Evolutionary conservation across 2,113 vertebrate species (phyloP), one percentile per base, ranked within the genome.

Genomic region (Nibea coibor): DNA sequence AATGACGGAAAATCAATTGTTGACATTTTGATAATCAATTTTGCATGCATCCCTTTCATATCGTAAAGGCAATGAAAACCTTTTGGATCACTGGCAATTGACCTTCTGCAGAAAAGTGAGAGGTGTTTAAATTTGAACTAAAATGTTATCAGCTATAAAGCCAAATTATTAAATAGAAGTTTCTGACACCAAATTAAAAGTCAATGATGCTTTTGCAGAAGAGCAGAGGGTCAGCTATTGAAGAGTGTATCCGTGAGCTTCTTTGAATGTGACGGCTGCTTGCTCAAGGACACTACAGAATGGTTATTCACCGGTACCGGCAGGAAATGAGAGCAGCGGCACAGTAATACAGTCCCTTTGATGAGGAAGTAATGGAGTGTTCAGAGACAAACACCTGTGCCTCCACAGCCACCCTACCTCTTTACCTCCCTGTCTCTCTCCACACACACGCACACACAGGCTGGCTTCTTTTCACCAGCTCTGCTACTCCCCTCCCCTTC

Each of bases 311-410:
- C 35, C 71, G 78, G 72, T 28, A 35, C 69, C 56, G 80, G 66
- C 59, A 73, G 80, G 79, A 87, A 83, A 81, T 79, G 75, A 84
- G 77, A 78, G 73, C 78, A 12, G 56, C 39, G 47, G 74, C 15
- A 17, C 72, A 48, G 82, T 87, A 91, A 90, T 85, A 72, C 82
- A 70, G 57, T 72, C 83, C 53, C 76, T 91, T 83, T 93, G 89
- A 91, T 88, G 83, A 90, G 86, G 87, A 87, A 84, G 86, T 88
- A 88, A 91, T 88, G 80, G 84, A 86, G 81, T 89, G 83, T 89
- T 87, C 78, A 88, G 75, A 90, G 85, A 86, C 78, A 39, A 83
- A 89, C 92, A 93, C 93, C 93, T 94, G 89, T 92, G 88, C 71
- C 87, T 91, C 71, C 26, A 74, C 66, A 85, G 78, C 82, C 77